phyloP scores from a whole-genome alignment of 2,797 vertebrate genomes.

The Lepidocolaptes lacrymiger region DNA sequence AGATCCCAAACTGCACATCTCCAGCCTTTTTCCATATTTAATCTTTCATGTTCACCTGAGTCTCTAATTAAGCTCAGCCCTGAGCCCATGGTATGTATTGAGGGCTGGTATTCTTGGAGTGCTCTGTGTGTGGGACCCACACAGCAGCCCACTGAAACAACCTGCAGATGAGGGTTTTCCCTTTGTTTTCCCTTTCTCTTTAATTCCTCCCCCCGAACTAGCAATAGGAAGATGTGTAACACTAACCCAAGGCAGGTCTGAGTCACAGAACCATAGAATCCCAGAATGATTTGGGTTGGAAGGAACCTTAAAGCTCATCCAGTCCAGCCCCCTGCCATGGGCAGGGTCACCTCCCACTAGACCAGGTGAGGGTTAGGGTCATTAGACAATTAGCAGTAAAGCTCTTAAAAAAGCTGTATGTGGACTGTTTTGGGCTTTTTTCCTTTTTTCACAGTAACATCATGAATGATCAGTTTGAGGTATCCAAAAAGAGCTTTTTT shows the following conservation, averaged over 20 bases:
- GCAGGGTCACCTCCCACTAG: not conserved
- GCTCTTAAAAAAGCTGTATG: not conserved
- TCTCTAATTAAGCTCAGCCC: not conserved
- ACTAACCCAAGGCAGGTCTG: not conserved
- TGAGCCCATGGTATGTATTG: not conserved
- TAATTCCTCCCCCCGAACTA: not conserved
- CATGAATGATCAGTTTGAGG: not conserved
- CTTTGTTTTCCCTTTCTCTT: not conserved
- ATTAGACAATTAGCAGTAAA: not conserved
- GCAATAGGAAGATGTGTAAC: not conserved
- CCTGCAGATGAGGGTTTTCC: not conserved
- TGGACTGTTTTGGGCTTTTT: no score
- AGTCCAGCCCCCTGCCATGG: not conserved
- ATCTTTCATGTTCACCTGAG: not conserved
- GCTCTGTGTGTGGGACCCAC: rapidly evolving
- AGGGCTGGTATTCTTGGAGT: rapidly evolving
- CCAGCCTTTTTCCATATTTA: not conserved
- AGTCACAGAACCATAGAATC: not conserved
- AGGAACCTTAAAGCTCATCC: not conserved
- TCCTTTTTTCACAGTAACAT: not conserved
- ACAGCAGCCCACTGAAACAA: not conserved
- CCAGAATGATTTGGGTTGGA: not conserved
- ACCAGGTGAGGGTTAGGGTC: no score
- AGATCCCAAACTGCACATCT: not conserved
- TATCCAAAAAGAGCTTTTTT: not conserved